Conservation (phyloP, 2,888 invertebrate genomes). For the Stomorhina lunata region DNA sequence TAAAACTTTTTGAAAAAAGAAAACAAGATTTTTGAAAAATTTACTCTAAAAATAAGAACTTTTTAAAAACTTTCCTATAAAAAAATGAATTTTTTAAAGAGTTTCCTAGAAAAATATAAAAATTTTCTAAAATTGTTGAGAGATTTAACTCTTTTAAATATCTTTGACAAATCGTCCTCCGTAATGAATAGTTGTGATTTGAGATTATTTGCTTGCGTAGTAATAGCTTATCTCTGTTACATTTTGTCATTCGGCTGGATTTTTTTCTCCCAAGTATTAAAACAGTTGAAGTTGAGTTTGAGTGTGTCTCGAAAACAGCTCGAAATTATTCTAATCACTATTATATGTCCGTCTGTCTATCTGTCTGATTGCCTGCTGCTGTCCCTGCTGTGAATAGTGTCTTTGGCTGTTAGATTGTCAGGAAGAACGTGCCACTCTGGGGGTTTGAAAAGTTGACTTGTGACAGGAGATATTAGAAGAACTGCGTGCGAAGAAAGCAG, state of each 20-base stretch:
- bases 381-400: background rate
- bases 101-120: too few relatives aligned
- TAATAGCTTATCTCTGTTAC: background rate
- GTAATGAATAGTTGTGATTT: conserved; percentile 1
- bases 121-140: too few relatives aligned
- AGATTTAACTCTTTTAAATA: background rate
- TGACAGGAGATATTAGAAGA: background rate
- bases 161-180: background rate
- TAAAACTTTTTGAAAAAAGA: too few relatives aligned
- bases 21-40: too few relatives aligned
- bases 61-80: too few relatives aligned
- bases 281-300: background rate
- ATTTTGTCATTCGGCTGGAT: background rate
- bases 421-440: background rate
- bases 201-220: background rate
- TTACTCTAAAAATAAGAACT: too few relatives aligned
- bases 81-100: too few relatives aligned
- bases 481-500: background rate
- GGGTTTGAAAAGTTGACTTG: conserved; percentile 41
- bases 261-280: background rate
- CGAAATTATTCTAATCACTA: conserved; percentile 26
- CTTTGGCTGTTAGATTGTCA: conserved; percentile 11
- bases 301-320: background rate
- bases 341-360: background rate
- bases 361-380: too few relatives aligned